Evolutionary conservation across 1,140 invertebrate genomes (phyloP).

Genomic region (Phenacoccus solenopsis): DNA sequence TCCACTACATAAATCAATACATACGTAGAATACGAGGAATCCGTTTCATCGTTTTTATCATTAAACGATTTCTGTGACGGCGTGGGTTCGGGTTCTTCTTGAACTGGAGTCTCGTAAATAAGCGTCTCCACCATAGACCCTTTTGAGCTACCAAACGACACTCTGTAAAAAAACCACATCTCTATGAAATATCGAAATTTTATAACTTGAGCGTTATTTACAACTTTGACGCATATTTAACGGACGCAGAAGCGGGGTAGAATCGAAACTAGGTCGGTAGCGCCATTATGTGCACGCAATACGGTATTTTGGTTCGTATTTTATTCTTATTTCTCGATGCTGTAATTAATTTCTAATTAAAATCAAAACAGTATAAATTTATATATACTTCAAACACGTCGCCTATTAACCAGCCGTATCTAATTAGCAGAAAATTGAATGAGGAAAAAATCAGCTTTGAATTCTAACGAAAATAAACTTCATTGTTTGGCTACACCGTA

Average conservation of each 20-base stretch:
- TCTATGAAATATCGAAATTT: too few relatives aligned
- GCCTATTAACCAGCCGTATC: background rate
- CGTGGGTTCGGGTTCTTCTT: conserved; percentile 40
- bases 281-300: background rate
- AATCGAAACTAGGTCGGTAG: background rate
- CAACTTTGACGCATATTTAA: too few relatives aligned
- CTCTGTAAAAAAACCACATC: conserved; percentile 44
- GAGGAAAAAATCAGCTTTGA: too few relatives aligned
- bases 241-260: too few relatives aligned
- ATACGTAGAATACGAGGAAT: background rate
- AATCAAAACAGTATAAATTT: background rate
- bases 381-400: background rate
- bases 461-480: too few relatives aligned
- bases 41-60: background rate
- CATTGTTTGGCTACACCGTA: too few relatives aligned
- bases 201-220: too few relatives aligned
- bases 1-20: background rate
- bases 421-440: background rate
- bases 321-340: background rate
- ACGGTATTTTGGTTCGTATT: background rate
- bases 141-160: conserved; percentile 83
- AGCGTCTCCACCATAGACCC: conserved; percentile 89
- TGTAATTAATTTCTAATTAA: background rate
- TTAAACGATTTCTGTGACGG: background rate
- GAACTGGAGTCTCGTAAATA: conserved; percentile 65